Evolutionary conservation across 2,113 vertebrate genomes (phyloP).

Genomic region (Microtus oregoni): DNA sequence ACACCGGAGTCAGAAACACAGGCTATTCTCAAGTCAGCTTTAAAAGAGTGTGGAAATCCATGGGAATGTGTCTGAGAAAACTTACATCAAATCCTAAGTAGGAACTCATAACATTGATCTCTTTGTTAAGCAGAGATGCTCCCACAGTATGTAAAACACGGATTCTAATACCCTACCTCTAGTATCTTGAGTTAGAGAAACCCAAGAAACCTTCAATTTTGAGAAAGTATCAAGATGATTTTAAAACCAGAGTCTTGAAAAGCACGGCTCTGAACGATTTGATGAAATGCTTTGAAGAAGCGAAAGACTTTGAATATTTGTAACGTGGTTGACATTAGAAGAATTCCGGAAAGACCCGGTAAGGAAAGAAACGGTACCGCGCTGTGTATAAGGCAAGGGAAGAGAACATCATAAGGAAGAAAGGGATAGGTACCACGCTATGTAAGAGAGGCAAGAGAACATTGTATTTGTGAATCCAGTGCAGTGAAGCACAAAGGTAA

Average conservation of each 20-base stretch:
- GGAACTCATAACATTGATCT: not conserved
- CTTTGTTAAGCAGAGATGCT: not conserved
- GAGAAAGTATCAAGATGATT: not conserved
- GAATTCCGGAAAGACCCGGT: not conserved
- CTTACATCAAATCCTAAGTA: not conserved
- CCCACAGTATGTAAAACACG: not conserved
- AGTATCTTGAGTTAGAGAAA: not conserved
- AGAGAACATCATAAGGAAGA: not conserved
- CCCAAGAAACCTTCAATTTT: not conserved
- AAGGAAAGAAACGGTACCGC: not conserved
- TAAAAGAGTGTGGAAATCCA: not conserved
- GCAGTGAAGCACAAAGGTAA: conserved; percentile 13
- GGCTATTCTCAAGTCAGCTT: not conserved
- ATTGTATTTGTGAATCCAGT: conserved; percentile 44
- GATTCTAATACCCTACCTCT: not conserved
- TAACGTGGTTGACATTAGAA: conserved; percentile 22
- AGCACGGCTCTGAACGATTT: not conserved
- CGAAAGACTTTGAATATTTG: conserved; percentile 7
- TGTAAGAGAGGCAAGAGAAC: not conserved
- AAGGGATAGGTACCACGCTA: not conserved
- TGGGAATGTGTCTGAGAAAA: not conserved
- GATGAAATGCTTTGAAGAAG: not conserved
- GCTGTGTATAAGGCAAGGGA: conserved; percentile 30
- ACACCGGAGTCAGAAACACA: not conserved
- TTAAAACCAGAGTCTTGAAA: not conserved